phyloP scores from a whole-genome alignment of 1,140 invertebrate species.

The Trichonephila clavata region DNA sequence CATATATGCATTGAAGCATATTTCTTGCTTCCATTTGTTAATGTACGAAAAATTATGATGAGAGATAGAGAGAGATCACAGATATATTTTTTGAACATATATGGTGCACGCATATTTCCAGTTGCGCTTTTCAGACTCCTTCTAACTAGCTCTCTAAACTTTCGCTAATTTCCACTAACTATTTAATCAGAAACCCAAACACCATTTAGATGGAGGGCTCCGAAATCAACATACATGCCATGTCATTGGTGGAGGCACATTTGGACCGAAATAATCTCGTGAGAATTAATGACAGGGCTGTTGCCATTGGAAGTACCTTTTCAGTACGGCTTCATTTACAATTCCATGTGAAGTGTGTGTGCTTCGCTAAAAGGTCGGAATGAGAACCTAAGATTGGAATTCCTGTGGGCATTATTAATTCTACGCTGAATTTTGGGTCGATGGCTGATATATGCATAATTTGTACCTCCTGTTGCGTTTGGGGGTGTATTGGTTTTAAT shows the following conservation, averaged over 20 bases:
- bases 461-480: neutral
- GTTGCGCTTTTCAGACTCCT: no score
- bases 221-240: neutral
- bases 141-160: no score
- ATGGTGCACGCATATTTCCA: no score
- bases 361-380: neutral
- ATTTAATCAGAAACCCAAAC: neutral
- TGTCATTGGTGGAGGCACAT: neutral
- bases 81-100: no score
- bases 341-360: slow-evolving; percentile 11
- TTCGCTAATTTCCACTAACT: neutral
- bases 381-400: neutral
- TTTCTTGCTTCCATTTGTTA: no score
- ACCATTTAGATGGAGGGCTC: neutral
- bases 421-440: neutral
- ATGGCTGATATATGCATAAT: neutral
- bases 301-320: neutral
- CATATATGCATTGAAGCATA: no score
- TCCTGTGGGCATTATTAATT: slow-evolving; percentile 26
- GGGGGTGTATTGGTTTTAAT: neutral
- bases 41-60: no score
- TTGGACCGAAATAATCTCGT: neutral
- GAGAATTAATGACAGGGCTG: neutral
- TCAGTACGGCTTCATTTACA: slow-evolving; percentile 1
- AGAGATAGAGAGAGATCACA: no score